Evolutionary conservation across 2,113 vertebrate genomes (phyloP), one percentile per base, ranked within the genome.

Genomic region (Limnothrissa miodon): DNA sequence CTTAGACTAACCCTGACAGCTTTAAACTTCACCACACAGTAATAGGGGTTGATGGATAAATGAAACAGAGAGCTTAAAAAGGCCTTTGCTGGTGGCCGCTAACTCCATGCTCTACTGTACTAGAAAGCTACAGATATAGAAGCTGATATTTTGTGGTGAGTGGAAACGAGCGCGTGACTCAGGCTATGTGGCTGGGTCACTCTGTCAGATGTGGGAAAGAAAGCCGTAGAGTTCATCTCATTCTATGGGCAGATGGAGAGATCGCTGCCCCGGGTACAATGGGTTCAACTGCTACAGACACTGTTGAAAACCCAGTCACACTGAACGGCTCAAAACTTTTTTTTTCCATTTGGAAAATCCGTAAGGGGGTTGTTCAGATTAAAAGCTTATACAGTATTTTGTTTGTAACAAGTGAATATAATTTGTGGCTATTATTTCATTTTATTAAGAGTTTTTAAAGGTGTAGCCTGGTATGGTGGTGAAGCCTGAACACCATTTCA

Each of bases 271-370:
- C 13, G 66, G 66, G 66, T 36, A 1, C 59, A 62, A 9, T 9
- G 29, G 66, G 87, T 86, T 89, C 87, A 92, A 62, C 4, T 25
- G 70, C 84, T 87, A 13, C 81, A 88, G 33, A 86, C 83, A 81
- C 78, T 62, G 45, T 53, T 83, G 86, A 83, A 85, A 80, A 29
- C 5, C 46, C 48, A 88, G 89, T 91, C 87, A 93, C 87, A 89
- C 85, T 86, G 80, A 84, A 89, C 85, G 84, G 91, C 87, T 93
- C 89, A 91, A 86, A 89, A 85, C 91, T 90, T 74, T 91, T 91
- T 92, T n/a, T 19, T 84, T 81, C 82, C 85, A 25, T 11, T 59
- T 74, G 56, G 79, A 78, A 89, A 91, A 88, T 88, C 84, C 85
- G 86, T 51, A 79, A 82, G 79, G 89, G 80, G 88, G 81, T 79